phyloP scores from a whole-genome alignment of 2,888 invertebrate species.

The Cephus nigrinus region DNA sequence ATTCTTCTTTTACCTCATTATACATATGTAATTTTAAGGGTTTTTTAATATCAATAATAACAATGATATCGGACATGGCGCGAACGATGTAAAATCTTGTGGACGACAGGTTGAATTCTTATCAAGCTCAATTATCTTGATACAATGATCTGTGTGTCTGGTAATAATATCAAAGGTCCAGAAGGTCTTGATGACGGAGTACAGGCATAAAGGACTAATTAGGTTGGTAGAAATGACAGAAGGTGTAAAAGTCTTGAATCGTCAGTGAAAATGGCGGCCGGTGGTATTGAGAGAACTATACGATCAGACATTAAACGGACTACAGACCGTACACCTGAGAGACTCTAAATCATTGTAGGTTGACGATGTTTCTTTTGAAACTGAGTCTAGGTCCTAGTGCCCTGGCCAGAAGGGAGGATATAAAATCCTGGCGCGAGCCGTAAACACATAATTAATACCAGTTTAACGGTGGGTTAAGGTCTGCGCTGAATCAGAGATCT shows the following conservation, averaged over 20 bases:
- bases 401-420: neutral
- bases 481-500: conserved; percentile 2
- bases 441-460: conserved; percentile 7
- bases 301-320: neutral
- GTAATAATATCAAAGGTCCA: neutral
- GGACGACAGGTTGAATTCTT: neutral
- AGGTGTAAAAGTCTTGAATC: neutral
- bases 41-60: neutral
- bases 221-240: conserved; percentile 1
- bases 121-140: neutral
- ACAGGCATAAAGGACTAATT: neutral
- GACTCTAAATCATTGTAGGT: conserved; percentile 1
- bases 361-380: conserved; percentile 3
- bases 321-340: neutral
- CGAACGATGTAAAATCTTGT: neutral
- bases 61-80: neutral
- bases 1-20: neutral
- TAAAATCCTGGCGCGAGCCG: conserved; percentile 1
- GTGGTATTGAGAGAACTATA: neutral
- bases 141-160: neutral
- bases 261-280: neutral
- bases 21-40: neutral
- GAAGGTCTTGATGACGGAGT: neutral
- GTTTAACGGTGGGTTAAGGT: conserved; percentile 6
- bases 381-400: neutral